A percentile compares a stretch with the other conserved stretches of the same genome.
phyloP scores from a whole-genome alignment of 2,797 vertebrate species.

The Melopsittacus undulatus region DNA sequence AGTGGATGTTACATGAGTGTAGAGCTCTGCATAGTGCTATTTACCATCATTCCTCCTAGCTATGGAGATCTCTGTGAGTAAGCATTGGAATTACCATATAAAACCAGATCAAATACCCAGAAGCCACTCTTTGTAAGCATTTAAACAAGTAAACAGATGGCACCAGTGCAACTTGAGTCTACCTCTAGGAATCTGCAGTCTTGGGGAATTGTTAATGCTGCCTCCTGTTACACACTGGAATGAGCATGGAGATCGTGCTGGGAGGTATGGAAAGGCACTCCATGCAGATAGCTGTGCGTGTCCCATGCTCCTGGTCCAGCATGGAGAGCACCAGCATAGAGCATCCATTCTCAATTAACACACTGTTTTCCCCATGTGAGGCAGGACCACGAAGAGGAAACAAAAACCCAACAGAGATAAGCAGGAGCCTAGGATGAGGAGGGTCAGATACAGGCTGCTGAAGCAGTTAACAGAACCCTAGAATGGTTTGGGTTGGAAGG shows the following conservation, averaged over 20 bases:
- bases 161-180: neutral
- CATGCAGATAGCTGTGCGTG: rapidly evolving
- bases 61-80: neutral
- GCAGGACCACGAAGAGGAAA: neutral
- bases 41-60: neutral
- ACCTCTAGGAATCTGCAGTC: neutral
- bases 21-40: neutral
- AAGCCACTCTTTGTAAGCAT: neutral
- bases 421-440: neutral
- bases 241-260: too few species aligned
- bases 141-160: neutral
- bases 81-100: neutral
- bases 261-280: neutral
- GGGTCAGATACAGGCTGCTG: neutral
- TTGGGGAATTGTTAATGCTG: neutral
- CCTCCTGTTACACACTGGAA: neutral
- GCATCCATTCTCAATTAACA: rapidly evolving
- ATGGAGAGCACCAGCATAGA: neutral
- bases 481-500: neutral
- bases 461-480: neutral
- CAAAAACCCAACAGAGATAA: neutral
- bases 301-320: neutral
- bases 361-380: neutral
- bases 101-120: neutral
- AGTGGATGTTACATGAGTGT: neutral